phyloP scores from a whole-genome alignment of 2,888 invertebrate species.

The Caenorhabditis sinica region DNA sequence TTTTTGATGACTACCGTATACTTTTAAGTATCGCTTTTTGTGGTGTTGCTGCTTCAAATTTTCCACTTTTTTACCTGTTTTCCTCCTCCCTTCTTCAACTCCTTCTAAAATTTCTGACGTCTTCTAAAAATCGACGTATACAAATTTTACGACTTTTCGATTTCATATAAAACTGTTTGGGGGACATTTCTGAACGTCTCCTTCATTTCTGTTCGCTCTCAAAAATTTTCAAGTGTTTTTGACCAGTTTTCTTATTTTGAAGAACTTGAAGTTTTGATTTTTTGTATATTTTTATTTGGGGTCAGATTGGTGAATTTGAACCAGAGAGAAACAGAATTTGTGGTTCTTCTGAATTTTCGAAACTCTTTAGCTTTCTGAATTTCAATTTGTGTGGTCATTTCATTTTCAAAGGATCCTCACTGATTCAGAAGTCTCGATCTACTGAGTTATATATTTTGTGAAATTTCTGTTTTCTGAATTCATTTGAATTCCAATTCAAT shows the following conservation, averaged over 20 bases:
- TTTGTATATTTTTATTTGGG: background rate
- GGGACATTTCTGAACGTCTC: slow-evolving; percentile 3
- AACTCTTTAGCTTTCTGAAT: background rate
- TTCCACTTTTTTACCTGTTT: background rate
- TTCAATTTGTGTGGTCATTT: no score
- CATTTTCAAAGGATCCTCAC: no score
- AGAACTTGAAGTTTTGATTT: background rate
- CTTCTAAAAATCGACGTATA: slow-evolving; percentile 10
- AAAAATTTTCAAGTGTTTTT: slow-evolving; percentile 17
- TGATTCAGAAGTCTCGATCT: no score
- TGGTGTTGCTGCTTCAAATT: background rate
- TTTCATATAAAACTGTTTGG: slow-evolving; percentile 45
- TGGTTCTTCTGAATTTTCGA: background rate
- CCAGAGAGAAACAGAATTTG: background rate
- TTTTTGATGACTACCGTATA: background rate
- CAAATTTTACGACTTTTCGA: slow-evolving; percentile 40
- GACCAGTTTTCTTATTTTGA: background rate
- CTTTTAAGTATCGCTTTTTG: background rate
- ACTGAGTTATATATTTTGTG: no score
- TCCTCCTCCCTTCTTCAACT: slow-evolving; percentile 4
- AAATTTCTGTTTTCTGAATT: background rate
- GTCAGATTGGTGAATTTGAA: background rate
- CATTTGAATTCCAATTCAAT: background rate
- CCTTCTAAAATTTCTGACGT: background rate
- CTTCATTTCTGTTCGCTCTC: slow-evolving; percentile 58